Base-by-base conservation (phyloP, 2,797 vertebrate genomes). In the Glyptemys insculpta region DNA sequence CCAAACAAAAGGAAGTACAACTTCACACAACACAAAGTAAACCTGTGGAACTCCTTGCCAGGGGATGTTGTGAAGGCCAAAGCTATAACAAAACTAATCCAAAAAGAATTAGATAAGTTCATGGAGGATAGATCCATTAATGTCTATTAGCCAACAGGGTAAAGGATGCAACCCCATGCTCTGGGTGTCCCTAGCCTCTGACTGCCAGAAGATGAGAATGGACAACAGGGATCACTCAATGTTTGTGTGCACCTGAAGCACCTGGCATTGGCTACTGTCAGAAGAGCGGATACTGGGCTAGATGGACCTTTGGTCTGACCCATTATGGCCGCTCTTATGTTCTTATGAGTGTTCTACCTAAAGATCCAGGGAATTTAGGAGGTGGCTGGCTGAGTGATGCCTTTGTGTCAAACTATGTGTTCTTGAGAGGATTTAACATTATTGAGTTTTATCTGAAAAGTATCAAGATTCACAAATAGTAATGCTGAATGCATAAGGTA, bases 391-490 rank as follows among this genome's bases (percentile, higher is more conserved):
- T 83, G 52, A n/a, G 59, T 44, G 50, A 86, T 18, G 3, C 8
- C 25, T 56, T 92, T 47, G 29, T 41, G 53, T 59, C 1, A 0
- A 52, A 16, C 65, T 82, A n/a, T 19, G 2, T n/a, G 79, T 4
- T 79, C 27, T 27, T 78, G n/a, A 88, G 91, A 91, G 34, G 41
- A 68, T 74, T 92, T 83, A 62, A 2, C 37, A 49, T 95, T 76
- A 27, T 23, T 65, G 80, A 83, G 15, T 83, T 90, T 92, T 82
- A 79, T 87, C 56, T 76, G 52, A 92, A 94, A 86, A 85, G 1
- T 57, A 68, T 82, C 85, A 91, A 54, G 79, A 37, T 86, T 91
- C 34, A 54, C n/a, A 87, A n/a, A 93, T 94, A 96, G 31, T 81
- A 87, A 78, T 91, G 29, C 47, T 92, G 53, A 83, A n/a, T 53